Base-by-base conservation (phyloP, 2,113 vertebrate genomes). In the Toxotes jaculatrix region DNA sequence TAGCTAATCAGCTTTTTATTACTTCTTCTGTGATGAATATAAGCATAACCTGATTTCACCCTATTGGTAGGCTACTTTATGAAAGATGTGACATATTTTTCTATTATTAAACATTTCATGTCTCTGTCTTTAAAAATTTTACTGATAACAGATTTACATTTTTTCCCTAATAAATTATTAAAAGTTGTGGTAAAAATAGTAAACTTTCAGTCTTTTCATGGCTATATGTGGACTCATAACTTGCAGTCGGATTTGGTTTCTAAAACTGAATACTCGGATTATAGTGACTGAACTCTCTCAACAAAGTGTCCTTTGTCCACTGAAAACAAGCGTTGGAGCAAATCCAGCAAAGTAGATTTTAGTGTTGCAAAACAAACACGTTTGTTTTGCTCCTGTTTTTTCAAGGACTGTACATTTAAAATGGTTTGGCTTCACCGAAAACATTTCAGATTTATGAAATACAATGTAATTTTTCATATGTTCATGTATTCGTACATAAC, bases 201-300 rank as follows among this genome's bases (percentile, higher is more conserved):
- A 66, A 56, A 77, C n/a, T 1, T 34, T 45, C 4, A 17, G n/a
- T 34, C 36, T 36, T 72, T n/a, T 36, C 36, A 6, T 13, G 34
- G 38, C 53, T 38, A n/a, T 45, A 78, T 7, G 38, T 77, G 55
- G 12, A 49, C 61, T 66, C 31, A n/a, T 47, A 66, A 60, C 21
- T 65, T 72, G 32, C 14, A 67, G 75, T 77, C 59, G 34, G 80
- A 82, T 74, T 83, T 85, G 40, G 68, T 86, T 72, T 82, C 82
- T 85, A 79, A 83, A 83, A 83, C 83, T 79, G 68, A 87, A 91
- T 77, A 73, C 85, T 71, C 34, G 75, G 65, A 88, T 92, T 78
- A 86, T 31, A 60, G 55, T 77, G 85, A 81, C 72, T 77, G 66
- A 85, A 84, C 59, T 64, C 45, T 69, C 60, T 74, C 11, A 65